These are phyloP conservation scores for Bombylius major DNA, from an alignment of 2,888 invertebrate species.

Conservation along the genomic window DNA sequence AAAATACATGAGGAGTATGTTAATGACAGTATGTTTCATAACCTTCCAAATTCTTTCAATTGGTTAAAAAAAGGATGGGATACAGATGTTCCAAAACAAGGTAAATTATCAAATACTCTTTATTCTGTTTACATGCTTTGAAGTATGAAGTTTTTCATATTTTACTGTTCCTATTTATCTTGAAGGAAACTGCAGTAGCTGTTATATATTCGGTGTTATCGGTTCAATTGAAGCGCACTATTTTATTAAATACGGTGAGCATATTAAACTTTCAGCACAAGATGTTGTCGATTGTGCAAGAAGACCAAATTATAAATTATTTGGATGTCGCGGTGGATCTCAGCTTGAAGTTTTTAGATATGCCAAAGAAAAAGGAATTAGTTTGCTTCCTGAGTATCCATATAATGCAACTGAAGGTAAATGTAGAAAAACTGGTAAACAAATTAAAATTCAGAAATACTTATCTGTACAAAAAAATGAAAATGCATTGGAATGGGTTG, in stretches of 20 bases:
- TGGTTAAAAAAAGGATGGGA: neutral
- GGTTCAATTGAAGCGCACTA: neutral
- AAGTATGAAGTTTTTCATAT: neutral
- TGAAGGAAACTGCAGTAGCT: neutral
- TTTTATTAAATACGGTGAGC: too few species aligned
- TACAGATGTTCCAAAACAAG: neutral
- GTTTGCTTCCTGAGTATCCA: too few species aligned
- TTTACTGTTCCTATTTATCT: too few species aligned
- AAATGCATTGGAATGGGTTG: constrained; percentile 56
- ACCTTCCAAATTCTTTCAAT: neutral
- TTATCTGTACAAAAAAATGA: constrained; percentile 32
- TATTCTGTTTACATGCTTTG: neutral
- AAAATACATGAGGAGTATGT: neutral
- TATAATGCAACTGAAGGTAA: constrained; percentile 18
- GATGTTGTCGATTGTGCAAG: too few species aligned
- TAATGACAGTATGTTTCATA: neutral
- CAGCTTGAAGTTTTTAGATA: too few species aligned
- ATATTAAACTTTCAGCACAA: too few species aligned
- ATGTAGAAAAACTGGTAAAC: constrained; percentile 26
- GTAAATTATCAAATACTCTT: neutral
- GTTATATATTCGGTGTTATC: neutral
- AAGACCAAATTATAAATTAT: too few species aligned
- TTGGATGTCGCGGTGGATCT: too few species aligned
- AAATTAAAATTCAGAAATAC: constrained; percentile 28
- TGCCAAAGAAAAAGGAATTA: too few species aligned